A percentile compares a stretch with the other conserved stretches of the same genome.
Conservation (phyloP, 2,797 vertebrate species). For the Alectoris magna region DNA sequence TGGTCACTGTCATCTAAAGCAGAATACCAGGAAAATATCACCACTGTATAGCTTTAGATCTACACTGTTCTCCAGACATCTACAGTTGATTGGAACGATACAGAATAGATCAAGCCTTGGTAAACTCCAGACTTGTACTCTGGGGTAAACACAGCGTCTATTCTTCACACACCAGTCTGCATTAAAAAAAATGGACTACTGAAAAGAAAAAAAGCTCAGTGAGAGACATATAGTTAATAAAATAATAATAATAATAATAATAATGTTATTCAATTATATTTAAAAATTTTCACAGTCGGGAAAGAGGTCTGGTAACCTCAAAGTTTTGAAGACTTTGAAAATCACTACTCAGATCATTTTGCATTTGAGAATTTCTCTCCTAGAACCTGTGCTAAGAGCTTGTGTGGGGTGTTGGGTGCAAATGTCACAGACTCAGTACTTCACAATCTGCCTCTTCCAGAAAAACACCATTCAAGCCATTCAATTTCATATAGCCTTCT, state of each 20-base stretch:
- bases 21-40: neutral
- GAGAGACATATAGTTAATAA: neutral
- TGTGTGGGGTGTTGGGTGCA: neutral
- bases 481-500: neutral
- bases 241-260: neutral
- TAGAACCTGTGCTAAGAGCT: neutral
- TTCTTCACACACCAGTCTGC: neutral
- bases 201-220: neutral
- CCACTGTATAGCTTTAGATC: accelerated
- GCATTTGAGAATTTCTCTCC: neutral
- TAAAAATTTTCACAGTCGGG: slow-evolving; percentile 19
- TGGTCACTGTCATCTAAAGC: neutral
- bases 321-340: slow-evolving; percentile 27
- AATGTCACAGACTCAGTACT: neutral
- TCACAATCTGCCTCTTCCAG: slow-evolving; percentile 1
- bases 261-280: neutral
- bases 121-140: neutral
- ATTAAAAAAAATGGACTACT: neutral
- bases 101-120: neutral
- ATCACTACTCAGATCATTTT: neutral
- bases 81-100: neutral
- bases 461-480: slow-evolving; percentile 12
- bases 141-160: neutral
- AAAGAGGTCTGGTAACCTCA: neutral
- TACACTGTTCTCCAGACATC: neutral